These are phyloP conservation scores for Hemibagrus wyckioides DNA, from an alignment of 2,113 vertebrate species.

Conservation along the genomic window DNA sequence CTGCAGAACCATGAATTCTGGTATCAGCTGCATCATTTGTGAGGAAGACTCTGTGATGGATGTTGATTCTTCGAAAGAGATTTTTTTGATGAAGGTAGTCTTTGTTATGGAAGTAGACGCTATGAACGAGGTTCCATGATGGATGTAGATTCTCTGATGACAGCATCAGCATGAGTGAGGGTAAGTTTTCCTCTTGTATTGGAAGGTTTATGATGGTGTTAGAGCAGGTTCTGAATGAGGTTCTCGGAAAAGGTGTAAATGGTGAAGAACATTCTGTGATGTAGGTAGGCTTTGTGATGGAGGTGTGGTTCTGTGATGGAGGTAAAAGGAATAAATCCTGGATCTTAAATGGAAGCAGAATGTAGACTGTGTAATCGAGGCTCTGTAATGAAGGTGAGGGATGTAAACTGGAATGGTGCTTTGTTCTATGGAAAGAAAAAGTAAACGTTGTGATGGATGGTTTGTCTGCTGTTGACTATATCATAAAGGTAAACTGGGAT, in stretches of 20 bases:
- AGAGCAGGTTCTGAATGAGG: neutral
- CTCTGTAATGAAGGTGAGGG: slow-evolving; percentile 70
- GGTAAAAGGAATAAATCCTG: neutral
- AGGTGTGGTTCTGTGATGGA: neutral
- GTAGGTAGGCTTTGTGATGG: slow-evolving; percentile 53
- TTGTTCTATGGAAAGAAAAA: slow-evolving; percentile 30
- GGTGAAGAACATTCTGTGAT: slow-evolving; percentile 61
- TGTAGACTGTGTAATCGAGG: neutral
- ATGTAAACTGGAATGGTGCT: slow-evolving; percentile 54
- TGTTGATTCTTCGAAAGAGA: neutral
- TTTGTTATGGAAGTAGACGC: neutral
- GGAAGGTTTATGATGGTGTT: neutral
- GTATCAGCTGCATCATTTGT: neutral
- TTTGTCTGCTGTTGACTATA: neutral
- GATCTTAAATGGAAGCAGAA: neutral
- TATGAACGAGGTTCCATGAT: neutral
- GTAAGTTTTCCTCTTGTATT: slow-evolving; percentile 60
- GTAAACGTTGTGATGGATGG: neutral
- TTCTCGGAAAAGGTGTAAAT: neutral
- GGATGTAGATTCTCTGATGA: neutral
- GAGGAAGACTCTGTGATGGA: slow-evolving; percentile 58
- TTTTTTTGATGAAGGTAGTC: slow-evolving; percentile 63
- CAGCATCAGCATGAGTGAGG: neutral
- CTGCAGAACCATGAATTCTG: neutral
- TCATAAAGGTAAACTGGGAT: slow-evolving; percentile 74